These are phyloP conservation scores for Xiphorhynchus elegans DNA, from an alignment of 2,113 vertebrate species.

Conservation along the genomic window DNA sequence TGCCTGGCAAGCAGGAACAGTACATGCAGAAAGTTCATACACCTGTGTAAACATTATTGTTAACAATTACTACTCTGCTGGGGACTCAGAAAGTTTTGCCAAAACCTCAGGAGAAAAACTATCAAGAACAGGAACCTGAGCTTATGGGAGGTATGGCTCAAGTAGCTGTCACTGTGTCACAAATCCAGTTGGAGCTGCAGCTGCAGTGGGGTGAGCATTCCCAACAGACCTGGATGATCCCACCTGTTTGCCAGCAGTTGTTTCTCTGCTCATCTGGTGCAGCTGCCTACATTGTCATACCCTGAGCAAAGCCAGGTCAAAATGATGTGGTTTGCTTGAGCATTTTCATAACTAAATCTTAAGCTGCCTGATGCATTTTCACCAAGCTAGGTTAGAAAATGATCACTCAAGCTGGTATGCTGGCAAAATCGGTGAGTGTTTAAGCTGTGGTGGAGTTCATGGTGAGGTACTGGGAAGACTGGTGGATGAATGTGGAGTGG, in stretches of 20 bases:
- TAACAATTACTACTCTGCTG: background rate
- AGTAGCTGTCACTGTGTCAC: background rate
- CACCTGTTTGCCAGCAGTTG: background rate
- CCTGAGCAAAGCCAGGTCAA: background rate
- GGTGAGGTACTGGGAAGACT: background rate
- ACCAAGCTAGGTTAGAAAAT: background rate
- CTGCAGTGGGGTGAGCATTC: background rate
- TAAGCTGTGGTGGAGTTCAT: background rate
- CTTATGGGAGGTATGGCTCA: background rate
- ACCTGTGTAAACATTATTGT: slow-evolving; percentile 27
- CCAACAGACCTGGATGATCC: background rate
- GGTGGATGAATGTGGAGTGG: background rate
- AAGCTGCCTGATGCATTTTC: background rate
- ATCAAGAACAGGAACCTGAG: background rate
- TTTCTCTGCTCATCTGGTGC: background rate
- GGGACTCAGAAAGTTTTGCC: background rate
- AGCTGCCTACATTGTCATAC: background rate
- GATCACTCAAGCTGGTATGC: accelerated
- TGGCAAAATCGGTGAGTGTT: background rate
- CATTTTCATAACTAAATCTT: background rate
- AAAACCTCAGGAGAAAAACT: background rate
- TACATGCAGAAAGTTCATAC: background rate
- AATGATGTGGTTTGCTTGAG: background rate
- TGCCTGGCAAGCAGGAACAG: background rate
- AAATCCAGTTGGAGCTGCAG: background rate